Evolutionary conservation across 2,888 invertebrate species (phyloP).

Genomic region (Cabera pusaria): DNA sequence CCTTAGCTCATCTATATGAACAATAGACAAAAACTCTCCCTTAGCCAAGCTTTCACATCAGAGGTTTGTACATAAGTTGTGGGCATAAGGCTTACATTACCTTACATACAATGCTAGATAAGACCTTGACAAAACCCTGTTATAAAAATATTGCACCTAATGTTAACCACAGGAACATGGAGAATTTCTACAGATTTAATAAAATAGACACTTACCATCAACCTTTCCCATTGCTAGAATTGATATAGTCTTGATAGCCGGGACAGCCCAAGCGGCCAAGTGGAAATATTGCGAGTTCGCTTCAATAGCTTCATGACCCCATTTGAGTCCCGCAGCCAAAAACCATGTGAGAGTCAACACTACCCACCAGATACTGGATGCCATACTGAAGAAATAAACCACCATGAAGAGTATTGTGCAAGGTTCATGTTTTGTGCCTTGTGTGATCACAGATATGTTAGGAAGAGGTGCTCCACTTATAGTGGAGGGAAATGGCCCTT

Average conservation of each 20-base stretch:
- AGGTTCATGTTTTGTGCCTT: slow-evolving; percentile 91
- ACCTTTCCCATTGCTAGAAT: slow-evolving; percentile 97
- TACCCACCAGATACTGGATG: slow-evolving; percentile 99
- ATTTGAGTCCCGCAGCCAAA: slow-evolving; percentile 97
- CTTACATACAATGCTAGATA: no score
- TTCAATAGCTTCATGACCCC: slow-evolving; percentile 99
- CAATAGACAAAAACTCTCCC: no score
- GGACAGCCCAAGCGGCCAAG: slow-evolving; percentile 98
- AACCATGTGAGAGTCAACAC: slow-evolving; percentile 98
- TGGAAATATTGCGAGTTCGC: slow-evolving; percentile 98
- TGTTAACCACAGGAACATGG: no score
- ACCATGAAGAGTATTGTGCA: slow-evolving; percentile 98
- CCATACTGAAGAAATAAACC: slow-evolving; percentile 98
- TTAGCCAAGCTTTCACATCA: no score
- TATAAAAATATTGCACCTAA: no score
- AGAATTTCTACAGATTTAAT: no score
- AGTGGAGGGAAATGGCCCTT: slow-evolving; percentile 90
- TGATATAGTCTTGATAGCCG: slow-evolving; percentile 97
- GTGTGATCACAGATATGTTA: slow-evolving; percentile 93
- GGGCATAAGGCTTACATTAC: no score
- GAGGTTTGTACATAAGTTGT: no score
- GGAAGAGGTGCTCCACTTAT: slow-evolving; percentile 87
- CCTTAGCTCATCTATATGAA: no score
- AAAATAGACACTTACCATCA: slow-evolving; percentile 87
- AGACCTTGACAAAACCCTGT: no score